Conservation (phyloP, 2,113 vertebrate species). For the Eolophus roseicapilla region DNA sequence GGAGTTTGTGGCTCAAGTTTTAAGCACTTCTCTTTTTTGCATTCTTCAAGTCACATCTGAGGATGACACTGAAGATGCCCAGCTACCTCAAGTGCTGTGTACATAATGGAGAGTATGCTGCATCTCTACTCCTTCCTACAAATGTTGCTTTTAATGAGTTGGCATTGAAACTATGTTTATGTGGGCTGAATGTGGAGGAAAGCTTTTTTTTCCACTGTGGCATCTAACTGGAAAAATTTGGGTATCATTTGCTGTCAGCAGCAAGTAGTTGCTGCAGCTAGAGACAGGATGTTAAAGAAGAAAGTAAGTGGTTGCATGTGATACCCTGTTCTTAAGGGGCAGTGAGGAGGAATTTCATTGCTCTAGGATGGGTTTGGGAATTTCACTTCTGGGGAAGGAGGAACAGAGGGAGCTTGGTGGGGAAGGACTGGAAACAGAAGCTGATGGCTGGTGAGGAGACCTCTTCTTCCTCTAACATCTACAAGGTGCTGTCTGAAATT, state of each 20-base stretch:
- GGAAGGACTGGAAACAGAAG: background rate
- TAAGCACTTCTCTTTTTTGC: background rate
- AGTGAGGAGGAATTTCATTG: background rate
- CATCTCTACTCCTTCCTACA: background rate
- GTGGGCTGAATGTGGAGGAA: background rate
- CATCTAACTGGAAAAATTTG: background rate
- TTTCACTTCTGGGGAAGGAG: background rate
- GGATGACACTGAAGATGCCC: background rate
- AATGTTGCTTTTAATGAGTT: background rate
- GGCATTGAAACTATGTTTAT: accelerated
- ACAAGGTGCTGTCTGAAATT: background rate
- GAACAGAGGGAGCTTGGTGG: background rate
- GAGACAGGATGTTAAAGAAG: background rate
- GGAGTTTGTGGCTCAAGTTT: background rate
- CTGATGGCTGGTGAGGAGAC: background rate
- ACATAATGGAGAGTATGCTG: background rate
- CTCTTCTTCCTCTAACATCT: background rate
- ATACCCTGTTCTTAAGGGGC: background rate
- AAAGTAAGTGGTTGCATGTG: background rate
- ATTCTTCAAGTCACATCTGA: background rate
- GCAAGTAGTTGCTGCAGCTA: background rate
- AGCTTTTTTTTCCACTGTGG: background rate
- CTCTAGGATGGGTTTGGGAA: background rate
- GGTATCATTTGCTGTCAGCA: background rate
- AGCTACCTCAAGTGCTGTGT: background rate